These are phyloP conservation scores for Pseudoatta argentina DNA, from an alignment of 1,140 invertebrate species.

Conservation along the genomic window DNA sequence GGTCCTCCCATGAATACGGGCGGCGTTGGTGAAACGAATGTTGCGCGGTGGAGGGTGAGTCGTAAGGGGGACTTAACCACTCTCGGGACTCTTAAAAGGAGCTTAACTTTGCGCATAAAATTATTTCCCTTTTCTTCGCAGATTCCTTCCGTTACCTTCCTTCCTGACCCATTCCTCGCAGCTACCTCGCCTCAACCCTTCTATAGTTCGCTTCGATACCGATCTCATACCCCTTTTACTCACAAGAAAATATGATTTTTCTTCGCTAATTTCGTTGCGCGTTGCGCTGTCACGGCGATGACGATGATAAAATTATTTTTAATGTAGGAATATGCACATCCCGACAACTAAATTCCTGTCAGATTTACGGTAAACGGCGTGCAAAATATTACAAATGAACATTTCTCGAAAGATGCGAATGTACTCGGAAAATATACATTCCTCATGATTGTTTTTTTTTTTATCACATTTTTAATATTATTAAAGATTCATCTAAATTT, in stretches of 20 bases:
- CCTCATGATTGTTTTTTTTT: neutral
- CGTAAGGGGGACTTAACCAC: conserved; percentile 74
- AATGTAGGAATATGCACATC: conserved; percentile 39
- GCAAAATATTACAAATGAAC: neutral
- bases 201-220: neutral
- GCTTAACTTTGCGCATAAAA: conserved; percentile 86
- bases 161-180: neutral
- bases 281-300: neutral
- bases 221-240: conserved; percentile 36
- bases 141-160: conserved; percentile 61
- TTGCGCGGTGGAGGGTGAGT: neutral
- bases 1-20: conserved; percentile 71
- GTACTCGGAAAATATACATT: neutral
- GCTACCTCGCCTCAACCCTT: neutral
- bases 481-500: no score
- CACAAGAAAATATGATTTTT: conserved; percentile 81
- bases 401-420: neutral
- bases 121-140: conserved; percentile 73
- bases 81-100: conserved; percentile 83
- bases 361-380: conserved; percentile 7
- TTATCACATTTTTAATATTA: neutral
- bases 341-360: neutral
- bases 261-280: conserved; percentile 74
- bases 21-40: conserved; percentile 65
- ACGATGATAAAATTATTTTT: conserved; percentile 65